phyloP scores from a whole-genome alignment of 2,797 vertebrate species.

The Pygocentrus nattereri region DNA sequence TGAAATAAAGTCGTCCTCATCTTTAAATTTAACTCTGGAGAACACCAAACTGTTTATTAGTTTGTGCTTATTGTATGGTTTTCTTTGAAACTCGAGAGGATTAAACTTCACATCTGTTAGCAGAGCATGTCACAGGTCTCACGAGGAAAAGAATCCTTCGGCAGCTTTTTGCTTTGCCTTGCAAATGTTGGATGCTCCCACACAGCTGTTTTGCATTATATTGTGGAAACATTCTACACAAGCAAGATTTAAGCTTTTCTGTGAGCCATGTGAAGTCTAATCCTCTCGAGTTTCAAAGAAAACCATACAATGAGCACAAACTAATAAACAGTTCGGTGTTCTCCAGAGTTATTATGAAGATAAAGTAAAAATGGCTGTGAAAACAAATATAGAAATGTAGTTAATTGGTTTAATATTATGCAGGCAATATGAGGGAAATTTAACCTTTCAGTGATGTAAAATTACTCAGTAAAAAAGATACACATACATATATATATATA shows the following conservation, averaged over 20 bases:
- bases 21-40: background rate
- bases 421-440: background rate
- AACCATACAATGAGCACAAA: background rate
- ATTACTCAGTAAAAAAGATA: no score
- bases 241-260: background rate
- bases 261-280: background rate
- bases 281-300: background rate
- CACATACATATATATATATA: no score
- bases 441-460: background rate
- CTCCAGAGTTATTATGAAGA: background rate
- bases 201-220: background rate
- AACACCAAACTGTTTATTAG: background rate
- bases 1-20: no score
- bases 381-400: background rate
- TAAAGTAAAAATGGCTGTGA: background rate
- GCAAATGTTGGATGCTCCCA: background rate
- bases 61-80: background rate
- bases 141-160: background rate
- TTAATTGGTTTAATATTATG: background rate
- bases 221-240: background rate
- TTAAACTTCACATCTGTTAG: background rate
- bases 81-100: background rate
- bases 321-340: background rate
- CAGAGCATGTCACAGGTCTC: background rate
- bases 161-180: background rate